Base-by-base conservation (phyloP, 2,797 vertebrate genomes). In the Pipistrellus nathusii region DNA sequence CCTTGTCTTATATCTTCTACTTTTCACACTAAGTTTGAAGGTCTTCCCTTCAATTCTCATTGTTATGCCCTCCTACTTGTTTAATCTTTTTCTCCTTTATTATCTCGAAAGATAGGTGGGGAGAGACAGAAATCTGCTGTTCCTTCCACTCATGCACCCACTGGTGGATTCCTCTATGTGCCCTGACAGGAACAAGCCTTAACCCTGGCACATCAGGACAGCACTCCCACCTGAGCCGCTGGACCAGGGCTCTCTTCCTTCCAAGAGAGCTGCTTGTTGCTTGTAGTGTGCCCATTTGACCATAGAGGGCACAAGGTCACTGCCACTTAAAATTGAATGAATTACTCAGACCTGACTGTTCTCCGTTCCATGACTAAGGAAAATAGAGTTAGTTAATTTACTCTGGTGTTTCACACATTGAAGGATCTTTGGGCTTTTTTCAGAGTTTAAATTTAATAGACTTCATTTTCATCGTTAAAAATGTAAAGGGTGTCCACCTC, bases 381-480 rank as follows among this genome's bases (percentile, higher is more conserved):
- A 94, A 85, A 91, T 2, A 2, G 17, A 81, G 30, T 41, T 75
- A 64, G 66, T 48, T 82, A 71, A 85, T 81, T 53, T 72, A 57
- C 30, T 64, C 53, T 51, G 23, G 23, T 66, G 38, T 35, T 66
- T 95, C 57, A 68, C n/a, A 23, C 44, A 51, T 21, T 75, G 44
- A 80, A 85, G 20, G 2, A 57, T 72, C 27, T 15, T 72, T 44
- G 41, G 12, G 8, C 6, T 73, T 7, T 86, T 66, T 72, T 44
- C 46, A 66, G 44, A 86, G 23, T 55, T 90, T 93, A 69, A 84
- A 75, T 87, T 90, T 85, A 73, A 90, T 38, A 86, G 83, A 32
- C 6, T 53, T 87, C 25, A 69, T 55, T 84, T 89, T 87, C 25
- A 30, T 64, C 84, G 53, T 91, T 73, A 82, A 72, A 93, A 88